phyloP scores from a whole-genome alignment of 1,140 invertebrate genomes.

The Eriocheir sinensis region DNA sequence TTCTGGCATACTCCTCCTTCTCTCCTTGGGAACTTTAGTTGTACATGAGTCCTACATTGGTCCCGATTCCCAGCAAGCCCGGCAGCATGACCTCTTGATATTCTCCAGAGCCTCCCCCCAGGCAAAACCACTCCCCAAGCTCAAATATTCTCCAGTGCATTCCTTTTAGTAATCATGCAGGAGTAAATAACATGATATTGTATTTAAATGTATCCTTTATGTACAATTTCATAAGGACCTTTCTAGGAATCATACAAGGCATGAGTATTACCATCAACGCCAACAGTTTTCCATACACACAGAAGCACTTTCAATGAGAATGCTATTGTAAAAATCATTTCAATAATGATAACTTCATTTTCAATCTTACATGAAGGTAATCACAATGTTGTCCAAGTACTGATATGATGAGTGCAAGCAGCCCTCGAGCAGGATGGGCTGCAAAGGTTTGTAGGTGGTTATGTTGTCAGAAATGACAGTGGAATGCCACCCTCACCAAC shows the following conservation, averaged over 20 bases:
- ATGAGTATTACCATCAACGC: constrained; percentile 65
- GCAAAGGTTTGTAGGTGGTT: not conserved
- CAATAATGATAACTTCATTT: constrained; percentile 62
- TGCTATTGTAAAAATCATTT: constrained; percentile 67
- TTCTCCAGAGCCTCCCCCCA: too few relatives aligned
- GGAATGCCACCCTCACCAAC: constrained; percentile 67
- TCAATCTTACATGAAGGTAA: constrained; percentile 55
- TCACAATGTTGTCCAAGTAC: constrained; percentile 40
- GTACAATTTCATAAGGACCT: constrained; percentile 64
- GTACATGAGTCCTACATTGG: too few relatives aligned
- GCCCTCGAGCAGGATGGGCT: not conserved
- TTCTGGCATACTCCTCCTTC: too few relatives aligned
- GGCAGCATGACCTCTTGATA: too few relatives aligned
- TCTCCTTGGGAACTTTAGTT: too few relatives aligned
- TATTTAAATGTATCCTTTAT: constrained; percentile 69
- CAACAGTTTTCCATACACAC: constrained; percentile 62
- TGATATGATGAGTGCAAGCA: constrained; percentile 59
- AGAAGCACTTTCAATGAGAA: constrained; percentile 68
- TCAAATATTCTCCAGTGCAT: too few relatives aligned
- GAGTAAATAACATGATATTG: not conserved
- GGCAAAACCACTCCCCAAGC: too few relatives aligned
- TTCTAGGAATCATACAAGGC: constrained; percentile 67
- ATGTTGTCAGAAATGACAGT: constrained; percentile 43
- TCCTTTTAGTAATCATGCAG: too few relatives aligned
- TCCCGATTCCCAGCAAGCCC: too few relatives aligned